Conservation (phyloP, 2,888 invertebrate species). For the Sphaerophoria rueppellii region DNA sequence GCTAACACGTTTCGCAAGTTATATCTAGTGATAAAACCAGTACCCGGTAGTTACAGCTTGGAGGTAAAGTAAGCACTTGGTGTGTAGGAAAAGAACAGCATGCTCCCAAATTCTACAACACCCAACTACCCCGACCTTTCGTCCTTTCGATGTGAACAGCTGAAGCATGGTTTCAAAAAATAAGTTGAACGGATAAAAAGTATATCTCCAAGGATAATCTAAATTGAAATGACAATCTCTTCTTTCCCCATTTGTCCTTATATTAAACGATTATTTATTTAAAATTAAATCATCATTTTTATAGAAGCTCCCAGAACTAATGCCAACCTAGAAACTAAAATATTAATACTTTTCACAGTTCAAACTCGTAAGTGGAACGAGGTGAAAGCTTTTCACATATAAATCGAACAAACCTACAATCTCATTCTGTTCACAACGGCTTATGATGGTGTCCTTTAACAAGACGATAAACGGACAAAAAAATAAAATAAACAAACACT, state of each 20-base stretch:
- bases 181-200: too few relatives aligned
- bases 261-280: constrained; percentile 45
- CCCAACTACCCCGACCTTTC: too few relatives aligned
- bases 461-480: constrained; percentile 13
- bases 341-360: not conserved
- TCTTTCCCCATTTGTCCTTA: not conserved
- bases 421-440: constrained; percentile 19
- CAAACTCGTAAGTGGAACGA: constrained; percentile 45
- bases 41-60: too few relatives aligned
- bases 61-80: too few relatives aligned
- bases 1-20: too few relatives aligned
- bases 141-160: too few relatives aligned
- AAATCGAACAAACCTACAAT: constrained; percentile 33
- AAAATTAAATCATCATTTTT: constrained; percentile 36
- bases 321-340: constrained; percentile 46
- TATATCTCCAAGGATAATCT: constrained; percentile 5
- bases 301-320: constrained; percentile 13
- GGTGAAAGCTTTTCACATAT: constrained; percentile 49
- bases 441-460: constrained; percentile 39
- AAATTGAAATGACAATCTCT: constrained; percentile 1
- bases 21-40: too few relatives aligned
- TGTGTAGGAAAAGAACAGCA: too few relatives aligned
- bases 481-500: constrained; percentile 26
- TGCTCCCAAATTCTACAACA: too few relatives aligned
- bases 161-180: too few relatives aligned